Base-by-base conservation (phyloP, 1,140 invertebrate species). In the Manduca sexta region DNA sequence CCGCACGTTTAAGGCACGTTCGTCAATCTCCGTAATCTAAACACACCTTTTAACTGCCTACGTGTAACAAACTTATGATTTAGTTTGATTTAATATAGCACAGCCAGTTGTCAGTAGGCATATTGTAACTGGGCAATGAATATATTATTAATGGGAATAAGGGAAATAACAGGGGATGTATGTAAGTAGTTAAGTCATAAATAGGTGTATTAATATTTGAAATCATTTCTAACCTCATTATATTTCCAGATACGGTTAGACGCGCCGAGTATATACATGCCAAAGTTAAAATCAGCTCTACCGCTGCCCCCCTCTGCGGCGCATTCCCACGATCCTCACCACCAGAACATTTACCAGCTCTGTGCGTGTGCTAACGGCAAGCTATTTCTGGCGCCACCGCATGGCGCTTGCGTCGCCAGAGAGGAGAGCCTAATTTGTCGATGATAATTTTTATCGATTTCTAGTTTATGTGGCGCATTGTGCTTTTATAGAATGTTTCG, bases 331-430 rank as follows among this genome's bases (percentile, higher is more conserved):
- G 84, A 87, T 35, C 87, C 75, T 26, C 88, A 85, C 57, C 89
- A 90, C 50, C 86, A 92, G 59, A 89, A 92, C 57, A 91, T 95
- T 49, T 95, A 94, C 77, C 95, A 97, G 81, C 84, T 98, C 46
- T 98, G 96, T 84, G 92, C 94, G 47, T 98, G 96, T 76, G 92
- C 91, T 12, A 96, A 94, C 70, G 96, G 96, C 3, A 93, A 95
- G 67, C 87, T 98, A 16, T 98, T 97, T 73, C 87, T 97, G 13
- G 94, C 95, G 0, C 91, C 92, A 11, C 90, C 95, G 0, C 93
- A 96, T 60, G 93, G 92, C 5, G 89, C 91, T 47, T 98, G 96
- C 78, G 92, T 83, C 3, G 86, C 86, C 0, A 66, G 84, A 17
- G 84, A 87, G 57, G 86, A 86, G 47, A 87, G 86, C 47, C 74